phyloP scores from a whole-genome alignment of 2,113 vertebrate genomes.

The Zosterops hypoxanthus region DNA sequence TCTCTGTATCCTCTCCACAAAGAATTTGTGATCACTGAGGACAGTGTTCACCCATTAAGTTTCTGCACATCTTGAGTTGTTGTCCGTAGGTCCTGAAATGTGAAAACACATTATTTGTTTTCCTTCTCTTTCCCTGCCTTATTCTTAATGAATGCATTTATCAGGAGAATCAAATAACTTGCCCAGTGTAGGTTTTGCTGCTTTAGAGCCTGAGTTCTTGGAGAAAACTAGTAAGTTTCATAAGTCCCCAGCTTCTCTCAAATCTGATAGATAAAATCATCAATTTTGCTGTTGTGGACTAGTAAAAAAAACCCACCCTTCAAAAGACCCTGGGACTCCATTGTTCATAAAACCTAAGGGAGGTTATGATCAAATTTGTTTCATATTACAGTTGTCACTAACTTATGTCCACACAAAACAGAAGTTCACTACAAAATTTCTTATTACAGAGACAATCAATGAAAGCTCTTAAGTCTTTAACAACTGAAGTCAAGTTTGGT shows the following conservation, averaged over 20 bases:
- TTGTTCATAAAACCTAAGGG: neutral
- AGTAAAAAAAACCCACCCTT: accelerated
- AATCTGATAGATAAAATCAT: neutral
- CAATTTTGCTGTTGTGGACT: neutral
- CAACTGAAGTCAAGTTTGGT: neutral
- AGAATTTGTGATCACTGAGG: neutral
- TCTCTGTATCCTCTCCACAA: neutral
- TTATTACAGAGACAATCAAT: neutral
- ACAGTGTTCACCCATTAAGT: neutral
- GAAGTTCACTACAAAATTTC: neutral
- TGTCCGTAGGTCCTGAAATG: neutral
- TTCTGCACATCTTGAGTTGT: neutral
- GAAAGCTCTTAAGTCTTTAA: neutral
- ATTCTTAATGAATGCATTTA: neutral
- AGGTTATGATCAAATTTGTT: neutral
- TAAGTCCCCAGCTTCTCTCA: neutral
- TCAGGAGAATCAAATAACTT: neutral
- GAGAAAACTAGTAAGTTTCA: neutral
- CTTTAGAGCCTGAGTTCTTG: neutral
- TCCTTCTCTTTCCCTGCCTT: neutral
- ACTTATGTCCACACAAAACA: neutral
- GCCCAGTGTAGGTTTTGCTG: neutral
- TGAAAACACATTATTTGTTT: accelerated
- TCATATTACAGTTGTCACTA: neutral
- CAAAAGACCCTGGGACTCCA: neutral